Evolutionary conservation across 2,797 vertebrate genomes (phyloP), one percentile per base, ranked within the genome.

Genomic region (Dendrocincla fuliginosa): DNA sequence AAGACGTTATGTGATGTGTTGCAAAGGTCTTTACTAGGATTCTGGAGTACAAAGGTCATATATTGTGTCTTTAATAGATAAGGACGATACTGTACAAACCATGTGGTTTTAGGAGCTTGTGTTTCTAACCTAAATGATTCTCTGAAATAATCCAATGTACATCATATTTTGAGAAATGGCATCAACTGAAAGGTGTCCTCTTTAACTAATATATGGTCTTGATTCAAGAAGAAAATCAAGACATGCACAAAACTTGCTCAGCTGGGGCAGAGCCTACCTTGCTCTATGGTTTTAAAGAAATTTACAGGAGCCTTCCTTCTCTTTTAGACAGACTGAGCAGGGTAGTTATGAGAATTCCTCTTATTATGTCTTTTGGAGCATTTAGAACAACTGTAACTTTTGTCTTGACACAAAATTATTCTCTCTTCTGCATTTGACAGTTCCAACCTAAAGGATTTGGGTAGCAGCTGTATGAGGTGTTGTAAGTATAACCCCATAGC

Each of bases 1-100:
- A 89, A 89, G 91, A 95, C 76, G 56, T 25, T 79, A 80, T 97
- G 69, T 96, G 97, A 97, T 95, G 95, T 96, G 60, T 89, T 96
- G 97, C 96, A 95, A 97, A 95, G 90, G 89, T 94, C 91, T 95
- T 91, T 89, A 85, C 75, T 55, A 84, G 88, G 69, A 85, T 79
- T 93, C 73, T 79, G 42, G 78, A 89, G 85, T 46, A 89, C 87
- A 95, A 90, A 96, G 95, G 93, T 93, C 89, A 88, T 47, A 53
- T 47, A 86, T 52, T 89, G 89, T 81, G 94, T 97, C 95, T 96
- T 96, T 93, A 93, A 49, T 87, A 95, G 89, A 93, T 64, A 56
- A 92, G 77, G 35, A 91, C 60, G 59, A 92, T 77, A 86, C 57
- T 86, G 59, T 89, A 92, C 57, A 82, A 95, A 94, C 46, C 68